Evolutionary conservation across 2,113 vertebrate species (phyloP).

Genomic region (Chionodraco myersi): DNA sequence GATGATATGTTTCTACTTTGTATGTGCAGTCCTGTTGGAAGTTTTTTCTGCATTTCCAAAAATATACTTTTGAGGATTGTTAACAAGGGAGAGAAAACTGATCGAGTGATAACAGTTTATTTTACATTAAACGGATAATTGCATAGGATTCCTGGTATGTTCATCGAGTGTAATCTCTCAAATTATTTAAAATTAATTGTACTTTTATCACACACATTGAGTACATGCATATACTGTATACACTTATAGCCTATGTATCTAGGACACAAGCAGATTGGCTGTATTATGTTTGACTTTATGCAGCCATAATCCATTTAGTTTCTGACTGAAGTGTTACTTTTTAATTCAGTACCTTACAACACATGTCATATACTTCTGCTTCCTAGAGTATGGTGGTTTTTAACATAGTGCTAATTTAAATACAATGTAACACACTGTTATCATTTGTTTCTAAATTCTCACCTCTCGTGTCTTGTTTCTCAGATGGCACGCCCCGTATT

Average conservation of each 20-base stretch:
- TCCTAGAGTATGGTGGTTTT: too few species aligned
- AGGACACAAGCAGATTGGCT: background rate
- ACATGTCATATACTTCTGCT: too few species aligned
- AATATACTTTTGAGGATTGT: too few species aligned
- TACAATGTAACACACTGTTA: background rate
- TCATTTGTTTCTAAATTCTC: background rate
- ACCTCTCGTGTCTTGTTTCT: conserved; percentile 16
- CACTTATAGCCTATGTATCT: background rate
- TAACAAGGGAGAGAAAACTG: background rate
- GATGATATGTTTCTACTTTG: background rate
- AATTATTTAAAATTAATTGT: too few species aligned
- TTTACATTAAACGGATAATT: too few species aligned
- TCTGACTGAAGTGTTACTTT: background rate
- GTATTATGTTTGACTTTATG: background rate
- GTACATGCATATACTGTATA: background rate
- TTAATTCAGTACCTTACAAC: background rate
- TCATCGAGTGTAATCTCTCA: too few species aligned
- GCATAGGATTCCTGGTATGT: too few species aligned
- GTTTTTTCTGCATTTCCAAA: too few species aligned
- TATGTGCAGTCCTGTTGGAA: background rate
- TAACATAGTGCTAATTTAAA: background rate
- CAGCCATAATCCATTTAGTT: background rate
- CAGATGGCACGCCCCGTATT: conserved; percentile 97
- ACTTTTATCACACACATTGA: background rate
- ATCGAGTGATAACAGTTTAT: background rate